phyloP scores from a whole-genome alignment of 2,888 invertebrate genomes.

The Schizotus pectinicornis region DNA sequence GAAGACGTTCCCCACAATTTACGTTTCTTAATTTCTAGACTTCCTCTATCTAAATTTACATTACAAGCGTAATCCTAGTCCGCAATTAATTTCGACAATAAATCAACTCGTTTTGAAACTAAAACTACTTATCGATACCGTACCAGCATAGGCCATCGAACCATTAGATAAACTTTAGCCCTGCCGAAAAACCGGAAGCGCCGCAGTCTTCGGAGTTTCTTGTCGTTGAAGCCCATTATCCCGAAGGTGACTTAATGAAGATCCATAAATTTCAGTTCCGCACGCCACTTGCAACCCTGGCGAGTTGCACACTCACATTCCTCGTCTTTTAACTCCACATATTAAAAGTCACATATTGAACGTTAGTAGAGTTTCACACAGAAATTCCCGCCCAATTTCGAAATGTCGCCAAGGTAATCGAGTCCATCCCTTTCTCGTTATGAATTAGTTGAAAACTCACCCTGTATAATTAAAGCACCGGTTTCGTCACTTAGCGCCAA shows the following conservation, averaged over 20 bases:
- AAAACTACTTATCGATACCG: constrained; percentile 33
- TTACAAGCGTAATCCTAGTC: background rate
- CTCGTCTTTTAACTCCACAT: background rate
- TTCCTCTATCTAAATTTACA: background rate
- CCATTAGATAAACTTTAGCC: constrained; percentile 67
- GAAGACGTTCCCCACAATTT: background rate
- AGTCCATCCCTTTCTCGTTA: no score
- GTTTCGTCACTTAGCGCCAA: no score
- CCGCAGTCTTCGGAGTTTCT: constrained; percentile 62
- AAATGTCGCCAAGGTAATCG: no score
- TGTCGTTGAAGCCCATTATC: constrained; percentile 61
- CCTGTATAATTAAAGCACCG: no score
- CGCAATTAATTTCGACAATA: constrained; percentile 1
- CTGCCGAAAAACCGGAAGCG: constrained; percentile 67
- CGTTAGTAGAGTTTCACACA: no score
- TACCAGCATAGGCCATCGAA: constrained; percentile 68
- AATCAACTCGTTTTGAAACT: background rate
- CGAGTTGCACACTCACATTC: background rate
- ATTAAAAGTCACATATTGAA: background rate
- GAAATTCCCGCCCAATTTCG: no score
- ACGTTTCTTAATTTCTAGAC: constrained; percentile 2
- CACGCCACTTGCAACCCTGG: background rate
- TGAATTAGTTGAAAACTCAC: no score
- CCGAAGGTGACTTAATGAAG: no score
- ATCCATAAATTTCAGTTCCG: background rate